Evolutionary conservation across 1,140 invertebrate genomes (phyloP).

Genomic region (Phthorimaea operculella): DNA sequence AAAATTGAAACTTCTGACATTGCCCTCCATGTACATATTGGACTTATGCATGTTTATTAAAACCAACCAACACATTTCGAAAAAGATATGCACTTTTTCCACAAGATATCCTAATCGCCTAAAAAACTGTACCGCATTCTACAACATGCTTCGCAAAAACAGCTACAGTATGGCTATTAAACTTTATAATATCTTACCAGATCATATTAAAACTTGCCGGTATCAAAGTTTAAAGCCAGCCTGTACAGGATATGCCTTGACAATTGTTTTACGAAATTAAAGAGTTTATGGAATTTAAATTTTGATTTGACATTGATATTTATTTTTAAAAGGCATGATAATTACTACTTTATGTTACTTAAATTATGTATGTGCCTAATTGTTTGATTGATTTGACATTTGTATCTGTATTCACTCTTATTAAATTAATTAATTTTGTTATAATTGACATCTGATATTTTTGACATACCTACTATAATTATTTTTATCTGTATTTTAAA

Average conservation of each 20-base stretch:
- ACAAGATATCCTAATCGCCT: not conserved
- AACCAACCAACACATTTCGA: not conserved
- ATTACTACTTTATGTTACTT: too few relatives aligned
- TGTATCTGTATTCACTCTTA: too few relatives aligned
- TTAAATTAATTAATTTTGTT: too few relatives aligned
- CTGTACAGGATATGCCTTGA: not conserved
- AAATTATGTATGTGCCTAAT: too few relatives aligned
- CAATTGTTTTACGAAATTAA: not conserved
- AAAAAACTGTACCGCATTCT: not conserved
- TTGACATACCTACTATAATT: too few relatives aligned
- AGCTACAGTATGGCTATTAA: not conserved
- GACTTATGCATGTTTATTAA: not conserved
- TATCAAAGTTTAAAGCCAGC: not conserved
- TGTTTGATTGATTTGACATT: too few relatives aligned
- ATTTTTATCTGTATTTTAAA: too few relatives aligned
- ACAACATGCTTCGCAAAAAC: not conserved
- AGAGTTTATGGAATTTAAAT: not conserved
- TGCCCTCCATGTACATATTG: slow-evolving; percentile 2
- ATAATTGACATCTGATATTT: too few relatives aligned
- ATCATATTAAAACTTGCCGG: not conserved
- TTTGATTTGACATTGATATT: not conserved
- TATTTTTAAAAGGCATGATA: too few relatives aligned
- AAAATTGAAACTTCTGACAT: not conserved
- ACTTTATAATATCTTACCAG: not conserved
- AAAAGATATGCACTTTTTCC: not conserved